A percentile compares a stretch with the other conserved stretches of the same genome.
Evolutionary conservation across 1,140 invertebrate species (phyloP).

Genomic region (Cyclina sinensis): DNA sequence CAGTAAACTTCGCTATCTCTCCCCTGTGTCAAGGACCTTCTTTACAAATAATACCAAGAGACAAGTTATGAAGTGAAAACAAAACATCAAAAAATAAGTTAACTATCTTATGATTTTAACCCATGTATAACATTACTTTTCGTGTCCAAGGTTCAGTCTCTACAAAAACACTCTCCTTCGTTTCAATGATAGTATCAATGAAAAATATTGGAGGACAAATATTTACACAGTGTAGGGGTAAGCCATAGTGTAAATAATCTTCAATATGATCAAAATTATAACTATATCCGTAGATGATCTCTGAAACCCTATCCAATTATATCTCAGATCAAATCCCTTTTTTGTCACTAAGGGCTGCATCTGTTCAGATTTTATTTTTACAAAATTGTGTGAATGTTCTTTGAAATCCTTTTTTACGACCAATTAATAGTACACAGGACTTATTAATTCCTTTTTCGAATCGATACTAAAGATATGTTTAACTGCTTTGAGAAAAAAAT

Average conservation of each 20-base stretch:
- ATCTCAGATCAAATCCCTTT: constrained; percentile 16
- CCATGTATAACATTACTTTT: no score
- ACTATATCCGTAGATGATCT: neutral
- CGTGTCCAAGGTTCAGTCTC: no score
- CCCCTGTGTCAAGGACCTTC: no score
- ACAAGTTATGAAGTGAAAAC: no score
- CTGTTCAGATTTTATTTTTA: constrained; percentile 17
- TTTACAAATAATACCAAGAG: no score
- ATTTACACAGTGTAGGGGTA: constrained; percentile 15
- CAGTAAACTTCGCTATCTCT: no score
- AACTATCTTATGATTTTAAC: no score
- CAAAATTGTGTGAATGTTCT: constrained; percentile 34
- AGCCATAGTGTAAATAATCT: constrained; percentile 50
- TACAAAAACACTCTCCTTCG: neutral
- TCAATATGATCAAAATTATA: constrained; percentile 24
- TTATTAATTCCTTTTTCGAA: neutral
- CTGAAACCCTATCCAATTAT: constrained; percentile 46
- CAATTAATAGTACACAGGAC: constrained; percentile 20
- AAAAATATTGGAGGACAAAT: constrained; percentile 13
- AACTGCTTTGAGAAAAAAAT: constrained; percentile 6
- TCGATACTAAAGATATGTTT: neutral
- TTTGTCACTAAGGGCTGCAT: constrained; percentile 33
- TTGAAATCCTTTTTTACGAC: constrained; percentile 30
- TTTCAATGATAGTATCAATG: constrained; percentile 15
- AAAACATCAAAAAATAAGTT: no score